These are phyloP conservation scores for Diploscapter pachys DNA, from an alignment of 1,140 invertebrate species.

Conservation along the genomic window DNA sequence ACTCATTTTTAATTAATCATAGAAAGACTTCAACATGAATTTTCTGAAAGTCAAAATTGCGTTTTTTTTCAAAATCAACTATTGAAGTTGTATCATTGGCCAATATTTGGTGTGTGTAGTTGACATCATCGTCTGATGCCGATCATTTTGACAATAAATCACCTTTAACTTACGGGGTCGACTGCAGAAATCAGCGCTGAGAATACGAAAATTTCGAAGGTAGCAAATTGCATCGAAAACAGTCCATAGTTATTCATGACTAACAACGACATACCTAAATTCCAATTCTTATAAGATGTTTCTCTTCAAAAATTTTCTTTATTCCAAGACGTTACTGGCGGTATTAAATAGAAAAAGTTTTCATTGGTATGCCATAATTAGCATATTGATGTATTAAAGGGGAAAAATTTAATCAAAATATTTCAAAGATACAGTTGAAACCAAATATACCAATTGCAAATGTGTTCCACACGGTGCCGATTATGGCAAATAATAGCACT, in stretches of 20 bases:
- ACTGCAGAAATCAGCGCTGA: slow-evolving; percentile 95
- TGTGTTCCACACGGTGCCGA: slow-evolving; percentile 44
- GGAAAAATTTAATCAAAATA: no score
- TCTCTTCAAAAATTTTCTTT: neutral
- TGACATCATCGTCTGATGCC: neutral
- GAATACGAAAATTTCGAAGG: slow-evolving; percentile 83
- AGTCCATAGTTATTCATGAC: slow-evolving; percentile 17
- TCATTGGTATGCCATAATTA: no score
- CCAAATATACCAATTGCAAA: slow-evolving; percentile 38
- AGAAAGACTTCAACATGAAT: neutral
- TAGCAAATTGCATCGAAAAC: slow-evolving; percentile 59
- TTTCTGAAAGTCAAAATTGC: neutral
- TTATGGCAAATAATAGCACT: slow-evolving; percentile 39
- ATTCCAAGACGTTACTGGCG: no score
- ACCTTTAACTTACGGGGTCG: slow-evolving; percentile 70
- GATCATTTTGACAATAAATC: neutral
- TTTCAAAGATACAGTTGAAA: neutral
- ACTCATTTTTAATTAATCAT: neutral
- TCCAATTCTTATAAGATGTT: slow-evolving; percentile 13
- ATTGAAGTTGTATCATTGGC: neutral
- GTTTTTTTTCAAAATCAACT: neutral
- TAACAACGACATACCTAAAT: slow-evolving; percentile 31
- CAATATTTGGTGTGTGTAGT: neutral
- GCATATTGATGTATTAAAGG: no score
- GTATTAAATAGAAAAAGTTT: no score